Percentiles rank a stretch among this genome's conserved stretches.
These are phyloP conservation scores for Pseudoatta argentina DNA, from an alignment of 1,140 invertebrate species.

Conservation along the genomic window DNA sequence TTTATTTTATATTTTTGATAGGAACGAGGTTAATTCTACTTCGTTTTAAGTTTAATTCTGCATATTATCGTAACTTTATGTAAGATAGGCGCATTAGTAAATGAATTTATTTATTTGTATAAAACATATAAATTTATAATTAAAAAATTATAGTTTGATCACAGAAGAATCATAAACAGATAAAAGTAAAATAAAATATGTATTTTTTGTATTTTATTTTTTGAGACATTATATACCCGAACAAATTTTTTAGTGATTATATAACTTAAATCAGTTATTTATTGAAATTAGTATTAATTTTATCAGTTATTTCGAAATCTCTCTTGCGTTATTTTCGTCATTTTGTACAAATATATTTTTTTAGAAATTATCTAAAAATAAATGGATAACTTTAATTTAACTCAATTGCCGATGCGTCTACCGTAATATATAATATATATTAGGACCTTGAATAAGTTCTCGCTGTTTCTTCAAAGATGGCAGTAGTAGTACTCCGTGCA, in stretches of 20 bases:
- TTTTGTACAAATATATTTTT: background rate
- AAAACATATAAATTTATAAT: background rate
- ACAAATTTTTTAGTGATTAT: background rate
- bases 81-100: background rate
- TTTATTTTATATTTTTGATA: conserved; percentile 6
- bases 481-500: too few species aligned
- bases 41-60: conserved; percentile 5
- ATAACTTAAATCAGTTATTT: conserved; percentile 9
- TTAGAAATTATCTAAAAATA: background rate
- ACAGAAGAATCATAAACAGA: background rate
- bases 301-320: background rate
- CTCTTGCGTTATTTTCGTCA: background rate
- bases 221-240: background rate
- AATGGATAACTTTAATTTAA: background rate
- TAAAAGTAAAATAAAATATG: background rate
- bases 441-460: too few species aligned
- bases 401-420: conserved; percentile 1
- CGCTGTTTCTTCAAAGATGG: too few species aligned
- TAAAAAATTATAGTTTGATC: background rate
- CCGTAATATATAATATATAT: background rate
- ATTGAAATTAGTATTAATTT: background rate
- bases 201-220: conserved; percentile 13
- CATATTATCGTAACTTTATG: conserved; percentile 15
- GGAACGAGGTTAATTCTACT: conserved; percentile 9
- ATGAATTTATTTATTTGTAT: conserved; percentile 4